phyloP scores from a whole-genome alignment of 2,113 vertebrate genomes.

The Melanostigma gelatinosum region DNA sequence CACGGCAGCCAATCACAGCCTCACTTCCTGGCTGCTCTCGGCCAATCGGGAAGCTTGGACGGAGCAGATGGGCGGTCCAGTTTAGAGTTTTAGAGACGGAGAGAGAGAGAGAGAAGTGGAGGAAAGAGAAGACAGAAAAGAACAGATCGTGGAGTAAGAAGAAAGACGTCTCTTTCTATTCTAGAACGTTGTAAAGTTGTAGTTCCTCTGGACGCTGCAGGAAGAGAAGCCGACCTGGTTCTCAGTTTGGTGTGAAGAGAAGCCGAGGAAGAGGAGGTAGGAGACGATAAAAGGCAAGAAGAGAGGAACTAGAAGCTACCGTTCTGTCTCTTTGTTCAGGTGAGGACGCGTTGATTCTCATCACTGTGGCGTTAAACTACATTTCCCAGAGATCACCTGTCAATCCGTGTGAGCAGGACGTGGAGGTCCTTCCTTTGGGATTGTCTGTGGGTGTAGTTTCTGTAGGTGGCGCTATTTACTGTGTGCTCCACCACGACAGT shows the following conservation, averaged over 20 bases:
- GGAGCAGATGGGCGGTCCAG: conserved; percentile 31
- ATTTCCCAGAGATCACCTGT: background rate
- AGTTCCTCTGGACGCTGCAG: background rate
- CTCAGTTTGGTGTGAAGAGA: conserved; percentile 9
- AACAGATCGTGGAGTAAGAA: background rate
- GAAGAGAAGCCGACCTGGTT: background rate
- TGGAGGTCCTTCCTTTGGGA: background rate
- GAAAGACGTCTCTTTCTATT: background rate
- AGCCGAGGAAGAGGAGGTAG: conserved; percentile 53
- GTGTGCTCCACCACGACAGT: background rate
- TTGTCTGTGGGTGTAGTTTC: background rate
- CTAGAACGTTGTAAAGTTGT: background rate
- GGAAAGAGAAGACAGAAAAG: conserved; percentile 12
- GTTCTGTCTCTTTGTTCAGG: background rate
- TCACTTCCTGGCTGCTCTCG: conserved; percentile 41
- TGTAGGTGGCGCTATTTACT: background rate
- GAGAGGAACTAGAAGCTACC: background rate
- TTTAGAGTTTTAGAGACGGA: conserved; percentile 6
- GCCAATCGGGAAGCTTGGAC: conserved; percentile 49
- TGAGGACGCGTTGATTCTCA: background rate
- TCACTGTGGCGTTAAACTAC: background rate
- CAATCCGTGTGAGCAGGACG: background rate
- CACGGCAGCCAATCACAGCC: conserved; percentile 57
- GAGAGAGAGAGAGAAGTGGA: conserved; percentile 11
- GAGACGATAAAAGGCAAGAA: conserved; percentile 30